These are phyloP conservation scores for Atherinomorus stipes DNA, from an alignment of 2,113 vertebrate species.

Conservation along the genomic window DNA sequence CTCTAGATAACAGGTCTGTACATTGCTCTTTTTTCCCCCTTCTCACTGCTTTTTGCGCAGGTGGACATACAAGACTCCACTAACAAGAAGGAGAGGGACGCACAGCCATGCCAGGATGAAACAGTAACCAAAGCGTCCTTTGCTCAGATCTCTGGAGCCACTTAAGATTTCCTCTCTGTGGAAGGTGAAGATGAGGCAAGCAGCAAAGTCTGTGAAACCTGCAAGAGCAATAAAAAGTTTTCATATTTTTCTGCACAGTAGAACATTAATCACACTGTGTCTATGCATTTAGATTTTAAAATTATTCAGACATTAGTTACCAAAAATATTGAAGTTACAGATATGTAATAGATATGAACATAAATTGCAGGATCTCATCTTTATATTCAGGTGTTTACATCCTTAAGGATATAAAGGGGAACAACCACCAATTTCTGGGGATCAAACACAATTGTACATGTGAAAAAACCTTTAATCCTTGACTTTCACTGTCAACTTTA, in stretches of 20 bases:
- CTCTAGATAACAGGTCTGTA: not conserved
- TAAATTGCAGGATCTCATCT: too few species aligned
- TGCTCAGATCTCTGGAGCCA: constrained; percentile 61
- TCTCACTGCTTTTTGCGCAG: constrained; percentile 86
- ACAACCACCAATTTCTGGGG: too few species aligned
- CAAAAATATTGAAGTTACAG: too few species aligned
- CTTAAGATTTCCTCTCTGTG: constrained; percentile 83
- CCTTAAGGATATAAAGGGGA: too few species aligned
- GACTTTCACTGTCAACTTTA: too few species aligned
- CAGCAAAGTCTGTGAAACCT: constrained; percentile 86
- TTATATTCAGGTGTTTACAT: too few species aligned
- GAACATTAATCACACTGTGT: not conserved
- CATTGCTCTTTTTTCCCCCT: not conserved
- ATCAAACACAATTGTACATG: too few species aligned
- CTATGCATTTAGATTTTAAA: not conserved
- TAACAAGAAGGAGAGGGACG: constrained; percentile 86
- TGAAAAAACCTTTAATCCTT: too few species aligned
- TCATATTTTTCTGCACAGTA: not conserved
- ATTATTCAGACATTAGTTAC: too few species aligned
- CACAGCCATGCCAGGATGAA: constrained; percentile 89
- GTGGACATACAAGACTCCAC: constrained; percentile 87
- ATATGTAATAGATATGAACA: not conserved
- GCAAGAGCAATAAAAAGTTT: constrained; percentile 7
- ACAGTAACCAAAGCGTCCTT: constrained; percentile 88
- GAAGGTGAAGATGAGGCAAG: constrained; percentile 88